Evolutionary conservation across 1,140 invertebrate genomes (phyloP).

Genomic region (Pseudomyrmex cubaensis): DNA sequence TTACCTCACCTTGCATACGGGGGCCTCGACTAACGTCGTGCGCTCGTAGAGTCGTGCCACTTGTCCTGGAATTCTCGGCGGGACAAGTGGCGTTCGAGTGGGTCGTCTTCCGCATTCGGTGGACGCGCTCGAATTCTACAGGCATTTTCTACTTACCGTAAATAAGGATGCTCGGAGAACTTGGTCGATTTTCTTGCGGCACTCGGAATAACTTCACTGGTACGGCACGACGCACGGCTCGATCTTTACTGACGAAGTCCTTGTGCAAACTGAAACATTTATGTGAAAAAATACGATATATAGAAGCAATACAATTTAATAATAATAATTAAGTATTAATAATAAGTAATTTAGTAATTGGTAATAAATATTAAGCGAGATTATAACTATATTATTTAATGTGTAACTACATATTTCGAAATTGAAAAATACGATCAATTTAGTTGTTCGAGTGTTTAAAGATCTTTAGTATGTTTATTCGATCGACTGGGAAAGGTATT

Average conservation of each 20-base stretch:
- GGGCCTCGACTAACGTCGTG: slow-evolving; percentile 59
- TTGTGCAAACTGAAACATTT: background rate
- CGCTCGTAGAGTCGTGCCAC: slow-evolving; percentile 76
- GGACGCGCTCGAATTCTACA: slow-evolving; percentile 66
- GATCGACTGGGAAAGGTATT: slow-evolving; percentile 51
- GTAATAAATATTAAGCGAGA: background rate
- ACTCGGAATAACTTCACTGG: slow-evolving; percentile 64
- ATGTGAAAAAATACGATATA: background rate
- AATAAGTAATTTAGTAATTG: background rate
- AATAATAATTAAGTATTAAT: background rate
- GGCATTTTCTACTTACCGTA: slow-evolving; percentile 65
- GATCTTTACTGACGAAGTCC: background rate
- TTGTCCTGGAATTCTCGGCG: slow-evolving; percentile 82
- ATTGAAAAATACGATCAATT: no score
- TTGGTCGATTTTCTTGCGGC: slow-evolving; percentile 19
- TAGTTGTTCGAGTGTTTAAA: slow-evolving; percentile 14
- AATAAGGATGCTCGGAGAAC: slow-evolving; percentile 60
- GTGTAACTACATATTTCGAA: no score
- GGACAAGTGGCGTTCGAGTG: slow-evolving; percentile 75
- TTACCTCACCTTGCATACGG: slow-evolving; percentile 77
- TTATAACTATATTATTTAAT: no score
- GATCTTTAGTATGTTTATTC: slow-evolving; percentile 18
- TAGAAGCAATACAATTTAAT: background rate
- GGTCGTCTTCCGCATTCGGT: slow-evolving; percentile 70
- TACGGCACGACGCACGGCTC: slow-evolving; percentile 22